Evolutionary conservation across 2,113 vertebrate species (phyloP), one percentile per base, ranked within the genome.

Genomic region (Cromileptes altivelis): DNA sequence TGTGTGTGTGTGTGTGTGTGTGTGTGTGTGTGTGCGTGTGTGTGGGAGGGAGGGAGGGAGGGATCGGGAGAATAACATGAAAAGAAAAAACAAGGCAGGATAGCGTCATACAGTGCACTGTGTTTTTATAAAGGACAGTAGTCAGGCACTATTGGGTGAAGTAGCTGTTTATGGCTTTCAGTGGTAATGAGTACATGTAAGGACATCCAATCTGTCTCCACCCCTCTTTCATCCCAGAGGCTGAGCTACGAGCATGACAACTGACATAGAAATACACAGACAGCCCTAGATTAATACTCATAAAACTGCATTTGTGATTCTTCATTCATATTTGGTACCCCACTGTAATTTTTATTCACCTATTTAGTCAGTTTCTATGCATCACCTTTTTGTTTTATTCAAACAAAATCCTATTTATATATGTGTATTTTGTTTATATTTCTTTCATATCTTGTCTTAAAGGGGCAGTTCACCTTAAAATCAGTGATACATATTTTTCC

Each of bases 131-230:
- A 63, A 40, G 53, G 84, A 74, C 42, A 78, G 65, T 30, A 30
- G 25, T 21, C 47, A 27, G 21, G 30, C 53, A 37, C 19, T 4
- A 6, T 11, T 50, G n/a, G 30, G n/a, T 56, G 19, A 62, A 61
- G 49, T 7, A 73, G 33, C 80, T 30, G 18, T 83, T 74, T 67
- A 67, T 70, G 72, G 45, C 30, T 60, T 74, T 27, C 25, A 73
- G 37, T 67, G 70, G 50, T 61, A 40, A 68, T 63, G 37, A 62
- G 67, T 21, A 45, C 72, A 75, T 78, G 80, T 80, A 72, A 85
- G 71, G 81, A 80, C 75, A 85, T 11, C 8, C 30, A n/a, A 18
- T 45, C 23, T 10, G 6, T 62, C 72, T 62, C 53, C n/a, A 18
- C 18, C 55, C 18, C 47, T 27, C 17, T 25, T 56, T 63, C 17